Percentiles rank a stretch among this genome's conserved stretches.
Evolutionary conservation across 2,888 invertebrate species (phyloP).

Genomic region (Lasioglossum figueresi): DNA sequence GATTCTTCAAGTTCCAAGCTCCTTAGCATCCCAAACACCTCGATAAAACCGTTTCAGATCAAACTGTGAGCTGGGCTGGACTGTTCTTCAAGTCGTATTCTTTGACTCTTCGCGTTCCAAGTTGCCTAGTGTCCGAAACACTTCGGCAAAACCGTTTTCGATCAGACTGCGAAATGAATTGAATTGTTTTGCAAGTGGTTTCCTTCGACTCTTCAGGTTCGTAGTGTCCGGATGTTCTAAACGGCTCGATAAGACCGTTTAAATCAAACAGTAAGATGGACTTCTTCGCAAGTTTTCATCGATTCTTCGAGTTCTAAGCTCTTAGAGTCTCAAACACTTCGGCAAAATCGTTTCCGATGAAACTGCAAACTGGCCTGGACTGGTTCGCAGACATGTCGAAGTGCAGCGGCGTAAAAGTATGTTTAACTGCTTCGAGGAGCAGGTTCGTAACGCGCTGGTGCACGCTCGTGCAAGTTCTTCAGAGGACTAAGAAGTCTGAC

Average conservation of each 20-base stretch:
- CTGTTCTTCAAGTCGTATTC: too few relatives aligned
- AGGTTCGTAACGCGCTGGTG: conserved; percentile 31
- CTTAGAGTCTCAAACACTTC: neutral
- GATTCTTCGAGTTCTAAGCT: neutral
- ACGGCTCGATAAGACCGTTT: too few relatives aligned
- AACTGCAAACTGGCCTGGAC: neutral
- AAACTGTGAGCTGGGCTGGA: too few relatives aligned
- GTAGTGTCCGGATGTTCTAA: neutral
- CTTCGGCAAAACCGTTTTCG: neutral
- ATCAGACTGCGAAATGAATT: neutral
- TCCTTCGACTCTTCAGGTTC: neutral
- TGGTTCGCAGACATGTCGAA: neutral
- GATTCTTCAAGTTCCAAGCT: neutral
- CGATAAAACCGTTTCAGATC: too few relatives aligned
- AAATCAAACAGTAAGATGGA: neutral
- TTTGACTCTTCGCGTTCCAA: neutral
- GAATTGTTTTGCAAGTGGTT: neutral
- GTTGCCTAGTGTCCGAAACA: neutral
- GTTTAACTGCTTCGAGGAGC: neutral
- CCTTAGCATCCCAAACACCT: too few relatives aligned
- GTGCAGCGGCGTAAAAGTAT: neutral
- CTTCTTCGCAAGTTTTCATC: neutral
- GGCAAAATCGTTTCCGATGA: neutral
- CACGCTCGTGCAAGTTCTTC: conserved; percentile 60
- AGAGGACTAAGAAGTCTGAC: conserved; percentile 67